Percentiles rank a stretch among this genome's conserved stretches.
phyloP scores from a whole-genome alignment of 2,888 invertebrate genomes.

The Bibio marci region DNA sequence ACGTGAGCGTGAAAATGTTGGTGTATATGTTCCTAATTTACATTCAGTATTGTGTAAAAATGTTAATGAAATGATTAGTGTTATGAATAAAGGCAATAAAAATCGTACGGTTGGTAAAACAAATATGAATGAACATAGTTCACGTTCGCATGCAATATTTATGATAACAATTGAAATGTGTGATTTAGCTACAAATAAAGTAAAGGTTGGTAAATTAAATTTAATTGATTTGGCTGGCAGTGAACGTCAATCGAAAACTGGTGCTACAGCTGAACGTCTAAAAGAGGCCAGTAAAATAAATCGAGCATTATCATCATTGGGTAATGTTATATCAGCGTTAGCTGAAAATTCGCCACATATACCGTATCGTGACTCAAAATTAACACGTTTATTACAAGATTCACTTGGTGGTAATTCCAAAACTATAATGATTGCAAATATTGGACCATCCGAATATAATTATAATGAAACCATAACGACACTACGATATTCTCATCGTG shows the following conservation, averaged over 20 bases:
- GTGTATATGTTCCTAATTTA: constrained; percentile 90
- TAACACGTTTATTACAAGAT: constrained; percentile 91
- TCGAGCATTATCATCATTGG: constrained; percentile 88
- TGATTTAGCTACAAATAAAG: constrained; percentile 39
- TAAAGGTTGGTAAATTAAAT: constrained; percentile 85
- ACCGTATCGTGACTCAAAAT: constrained; percentile 93
- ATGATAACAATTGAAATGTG: constrained; percentile 94
- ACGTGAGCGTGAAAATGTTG: constrained; percentile 51
- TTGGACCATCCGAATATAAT: constrained; percentile 95
- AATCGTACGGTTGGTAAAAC: constrained; percentile 91
- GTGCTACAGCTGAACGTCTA: constrained; percentile 80
- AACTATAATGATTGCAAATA: constrained; percentile 98
- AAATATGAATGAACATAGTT: constrained; percentile 98
- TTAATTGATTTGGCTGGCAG: constrained; percentile 96
- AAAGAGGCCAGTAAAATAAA: constrained; percentile 97
- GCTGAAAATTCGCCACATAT: constrained; percentile 91
- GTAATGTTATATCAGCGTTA: constrained; percentile 94
- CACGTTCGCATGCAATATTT: constrained; percentile 95
- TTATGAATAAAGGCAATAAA: constrained; percentile 85
- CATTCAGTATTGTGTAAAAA: constrained; percentile 90
- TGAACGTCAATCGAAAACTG: constrained; percentile 93
- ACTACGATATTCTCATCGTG: constrained; percentile 88
- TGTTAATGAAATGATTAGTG: constrained; percentile 79
- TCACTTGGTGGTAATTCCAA: constrained; percentile 97
- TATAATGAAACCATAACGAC: constrained; percentile 96